Base-by-base conservation (phyloP, 2,888 invertebrate genomes). In the Lissonota sp. region DNA sequence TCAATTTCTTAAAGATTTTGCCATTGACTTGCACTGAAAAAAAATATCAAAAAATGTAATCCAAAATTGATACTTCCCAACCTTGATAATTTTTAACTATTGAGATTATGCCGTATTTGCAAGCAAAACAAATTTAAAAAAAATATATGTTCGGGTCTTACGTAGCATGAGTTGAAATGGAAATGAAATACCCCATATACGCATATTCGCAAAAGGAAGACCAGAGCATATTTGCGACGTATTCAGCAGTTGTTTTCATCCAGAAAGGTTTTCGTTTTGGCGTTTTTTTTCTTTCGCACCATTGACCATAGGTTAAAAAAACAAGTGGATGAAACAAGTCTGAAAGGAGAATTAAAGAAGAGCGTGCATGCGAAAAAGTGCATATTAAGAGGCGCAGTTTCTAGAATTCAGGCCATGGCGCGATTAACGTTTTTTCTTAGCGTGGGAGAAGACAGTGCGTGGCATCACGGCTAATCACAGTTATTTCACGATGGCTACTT, bases 381-480 rank as follows among this genome's bases (percentile, higher is more conserved):
- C 69, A 82, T 66, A 53, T 63, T 37, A 26, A 26, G 26, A 26
- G 46, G 12, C 12, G 53, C n/a, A 62, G 16, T 79, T 83, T 82
- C 85, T 26, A 26, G 81, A 84, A 89, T 88, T 87, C 87, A 84
- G 88, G 87, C 80, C 86, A 82, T 40, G 51, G 46, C 57, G 44
- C 53, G 85, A 86, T 26, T 84, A 71, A 84, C 84, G 83, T 84
- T 86, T 84, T 51, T 51, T 60, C 40, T 14, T 62, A 87, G 88
- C 87, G 90, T 89, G 85, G 90, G 89, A 87, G 88, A 86, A 85
- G 79, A 83, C 83, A 79, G 73, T 46, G 69, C 49, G 26, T 40
- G 55, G 51, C 74, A 63, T 58, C 49, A 53, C 58, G 37, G 39
- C 82, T 90, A 90, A 90, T 90, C 87, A 89, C 89, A 86, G 90